Evolutionary conservation across 2,113 vertebrate genomes (phyloP).

Genomic region (Ptyas mucosa): DNA sequence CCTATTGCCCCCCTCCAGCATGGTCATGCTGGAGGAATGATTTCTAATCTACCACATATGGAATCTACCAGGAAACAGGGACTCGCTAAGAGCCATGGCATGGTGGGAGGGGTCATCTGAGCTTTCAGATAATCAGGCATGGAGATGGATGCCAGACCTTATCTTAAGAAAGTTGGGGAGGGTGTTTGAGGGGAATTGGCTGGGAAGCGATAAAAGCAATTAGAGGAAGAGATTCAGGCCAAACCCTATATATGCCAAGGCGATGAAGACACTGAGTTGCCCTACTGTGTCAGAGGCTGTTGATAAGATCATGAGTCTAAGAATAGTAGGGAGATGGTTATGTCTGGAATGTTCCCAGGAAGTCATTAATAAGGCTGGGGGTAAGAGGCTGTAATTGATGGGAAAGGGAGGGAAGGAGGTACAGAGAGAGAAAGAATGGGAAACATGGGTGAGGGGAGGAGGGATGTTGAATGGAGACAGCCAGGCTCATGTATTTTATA

Average conservation of each 20-base stretch:
- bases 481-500: background rate
- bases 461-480: background rate
- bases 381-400: background rate
- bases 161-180: background rate
- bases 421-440: background rate
- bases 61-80: background rate
- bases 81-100: background rate
- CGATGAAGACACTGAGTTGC: background rate
- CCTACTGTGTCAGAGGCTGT: background rate
- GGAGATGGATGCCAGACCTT: background rate
- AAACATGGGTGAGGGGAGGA: background rate
- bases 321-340: background rate
- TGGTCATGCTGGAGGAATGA: background rate
- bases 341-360: conserved; percentile 10
- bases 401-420: background rate
- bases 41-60: background rate
- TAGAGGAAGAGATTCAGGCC: background rate
- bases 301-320: conserved; percentile 19
- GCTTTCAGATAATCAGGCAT: background rate
- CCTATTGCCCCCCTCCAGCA: too few species aligned
- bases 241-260: background rate
- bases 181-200: background rate
- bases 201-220: conserved; percentile 8
- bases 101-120: too few species aligned
- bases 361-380: background rate